phyloP scores from a whole-genome alignment of 2,113 vertebrate species.

The Plecotus auritus region DNA sequence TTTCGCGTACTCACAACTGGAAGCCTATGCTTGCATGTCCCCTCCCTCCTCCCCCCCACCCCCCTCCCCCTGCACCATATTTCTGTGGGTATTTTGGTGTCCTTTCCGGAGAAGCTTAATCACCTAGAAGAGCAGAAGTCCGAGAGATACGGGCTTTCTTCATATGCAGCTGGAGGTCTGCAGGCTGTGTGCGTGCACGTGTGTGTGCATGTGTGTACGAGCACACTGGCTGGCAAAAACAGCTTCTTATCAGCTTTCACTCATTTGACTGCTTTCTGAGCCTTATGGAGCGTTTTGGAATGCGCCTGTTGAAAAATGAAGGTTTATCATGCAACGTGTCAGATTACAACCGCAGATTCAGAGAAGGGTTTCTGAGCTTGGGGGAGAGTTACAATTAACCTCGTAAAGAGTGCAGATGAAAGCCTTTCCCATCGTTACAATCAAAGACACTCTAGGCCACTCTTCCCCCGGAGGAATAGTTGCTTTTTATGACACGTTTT shows the following conservation, averaged over 20 bases:
- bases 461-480: slow-evolving; percentile 60
- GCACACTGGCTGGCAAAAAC: background rate
- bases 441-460: slow-evolving; percentile 65
- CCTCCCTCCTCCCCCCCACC: accelerated
- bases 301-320: slow-evolving; percentile 30
- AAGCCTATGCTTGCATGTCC: background rate
- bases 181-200: background rate
- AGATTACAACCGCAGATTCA: slow-evolving; percentile 52
- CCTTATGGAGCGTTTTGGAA: slow-evolving; percentile 45
- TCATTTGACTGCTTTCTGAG: slow-evolving; percentile 56
- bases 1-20: background rate
- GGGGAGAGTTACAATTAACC: slow-evolving; percentile 67
- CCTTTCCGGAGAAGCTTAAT: background rate
- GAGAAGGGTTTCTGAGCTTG: slow-evolving; percentile 53
- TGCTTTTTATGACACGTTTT: slow-evolving; percentile 69
- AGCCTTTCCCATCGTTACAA: slow-evolving; percentile 61
- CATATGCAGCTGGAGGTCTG: background rate
- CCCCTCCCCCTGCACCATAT: accelerated
- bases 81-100: background rate
- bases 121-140: background rate
- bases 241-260: slow-evolving; percentile 27
- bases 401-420: slow-evolving; percentile 65
- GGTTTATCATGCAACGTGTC: slow-evolving; percentile 61
- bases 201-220: background rate
- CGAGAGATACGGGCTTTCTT: background rate